These are phyloP conservation scores for Hydropsyche betteni DNA, from an alignment of 2,888 invertebrate species.

Conservation along the genomic window DNA sequence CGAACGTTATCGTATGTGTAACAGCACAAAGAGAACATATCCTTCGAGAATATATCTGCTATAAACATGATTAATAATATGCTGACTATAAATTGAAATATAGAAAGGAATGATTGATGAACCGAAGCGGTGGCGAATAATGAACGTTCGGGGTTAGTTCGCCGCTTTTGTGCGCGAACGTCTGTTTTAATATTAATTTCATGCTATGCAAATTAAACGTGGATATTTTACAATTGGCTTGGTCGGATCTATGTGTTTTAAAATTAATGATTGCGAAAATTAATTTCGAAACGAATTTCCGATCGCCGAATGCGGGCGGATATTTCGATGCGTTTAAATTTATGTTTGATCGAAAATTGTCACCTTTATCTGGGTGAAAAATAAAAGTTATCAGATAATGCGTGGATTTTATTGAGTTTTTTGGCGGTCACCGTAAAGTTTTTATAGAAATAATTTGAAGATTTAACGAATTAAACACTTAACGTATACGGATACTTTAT, in stretches of 20 bases:
- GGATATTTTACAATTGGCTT: too few species aligned
- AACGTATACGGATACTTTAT: slow-evolving; percentile 5
- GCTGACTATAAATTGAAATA: slow-evolving; percentile 26
- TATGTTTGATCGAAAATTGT: too few species aligned
- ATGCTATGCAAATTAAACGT: not conserved
- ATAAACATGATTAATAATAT: slow-evolving; percentile 30
- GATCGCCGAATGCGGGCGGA: too few species aligned
- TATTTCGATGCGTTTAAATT: too few species aligned
- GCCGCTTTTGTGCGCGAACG: slow-evolving; percentile 7
- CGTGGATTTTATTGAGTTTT: slow-evolving; percentile 12
- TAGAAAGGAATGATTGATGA: slow-evolving; percentile 31
- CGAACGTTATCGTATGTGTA: too few species aligned
- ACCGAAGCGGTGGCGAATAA: slow-evolving; percentile 28
- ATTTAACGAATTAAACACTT: slow-evolving; percentile 18
- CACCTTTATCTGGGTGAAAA: too few species aligned
- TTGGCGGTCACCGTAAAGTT: not conserved
- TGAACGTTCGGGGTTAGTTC: slow-evolving; percentile 30
- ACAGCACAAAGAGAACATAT: too few species aligned
- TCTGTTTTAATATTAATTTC: slow-evolving; percentile 15
- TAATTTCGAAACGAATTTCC: too few species aligned
- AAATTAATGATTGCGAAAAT: too few species aligned
- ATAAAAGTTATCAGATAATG: slow-evolving; percentile 6
- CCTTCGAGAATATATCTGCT: not conserved
- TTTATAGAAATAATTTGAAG: slow-evolving; percentile 15
- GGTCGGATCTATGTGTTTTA: too few species aligned